Conservation (phyloP, 2,888 invertebrate species). For the Hetaerina titia region DNA sequence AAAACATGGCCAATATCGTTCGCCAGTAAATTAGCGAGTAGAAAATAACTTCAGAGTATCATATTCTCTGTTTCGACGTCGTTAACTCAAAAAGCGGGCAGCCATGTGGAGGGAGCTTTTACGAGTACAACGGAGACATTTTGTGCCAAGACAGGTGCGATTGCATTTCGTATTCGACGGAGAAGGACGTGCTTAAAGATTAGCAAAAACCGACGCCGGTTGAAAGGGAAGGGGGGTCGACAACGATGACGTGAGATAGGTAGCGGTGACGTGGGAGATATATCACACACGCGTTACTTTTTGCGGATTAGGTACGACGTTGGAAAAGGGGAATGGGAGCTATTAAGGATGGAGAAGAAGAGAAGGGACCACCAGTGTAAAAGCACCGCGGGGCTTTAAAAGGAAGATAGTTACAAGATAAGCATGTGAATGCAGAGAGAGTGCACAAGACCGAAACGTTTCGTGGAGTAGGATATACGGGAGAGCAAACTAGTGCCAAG, state of each 20-base stretch:
- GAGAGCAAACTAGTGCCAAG: neutral
- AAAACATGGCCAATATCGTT: no score
- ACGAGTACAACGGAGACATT: neutral
- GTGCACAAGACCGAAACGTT: neutral
- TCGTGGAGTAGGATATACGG: neutral
- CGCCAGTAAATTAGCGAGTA: no score
- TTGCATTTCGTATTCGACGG: neutral
- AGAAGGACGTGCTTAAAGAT: neutral
- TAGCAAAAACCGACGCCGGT: neutral
- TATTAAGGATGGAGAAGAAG: neutral
- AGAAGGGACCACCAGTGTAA: neutral
- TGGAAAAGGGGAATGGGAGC: no score
- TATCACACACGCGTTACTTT: no score
- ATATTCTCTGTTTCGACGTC: no score
- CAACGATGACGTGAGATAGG: neutral
- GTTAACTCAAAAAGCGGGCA: no score
- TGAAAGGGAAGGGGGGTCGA: neutral
- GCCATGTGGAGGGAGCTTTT: neutral
- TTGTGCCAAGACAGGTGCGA: neutral
- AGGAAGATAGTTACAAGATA: neutral
- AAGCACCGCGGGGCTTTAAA: neutral
- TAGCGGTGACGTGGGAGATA: neutral
- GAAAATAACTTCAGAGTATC: no score
- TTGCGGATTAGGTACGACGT: no score
- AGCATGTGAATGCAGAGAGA: neutral